Base-by-base conservation (phyloP, 2,113 vertebrate genomes). In the Gnathonemus echidnorhynchus region DNA sequence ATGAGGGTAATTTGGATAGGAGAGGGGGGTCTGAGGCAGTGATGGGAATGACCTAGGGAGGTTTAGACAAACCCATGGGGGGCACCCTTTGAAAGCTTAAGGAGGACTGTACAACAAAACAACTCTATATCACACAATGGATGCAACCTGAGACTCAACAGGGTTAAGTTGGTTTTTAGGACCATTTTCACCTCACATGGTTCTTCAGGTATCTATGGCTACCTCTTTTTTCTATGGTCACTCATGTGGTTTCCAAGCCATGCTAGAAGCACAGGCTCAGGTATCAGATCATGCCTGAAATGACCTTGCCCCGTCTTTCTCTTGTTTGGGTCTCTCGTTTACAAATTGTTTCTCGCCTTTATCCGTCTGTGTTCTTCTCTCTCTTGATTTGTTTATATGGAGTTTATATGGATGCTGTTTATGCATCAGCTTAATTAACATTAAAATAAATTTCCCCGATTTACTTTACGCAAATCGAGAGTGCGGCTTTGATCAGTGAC, bases 401-500 rank as follows among this genome's bases (percentile, higher is more conserved):
- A 56, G 15, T 24, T 89, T 84, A 80, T 88, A 62, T 62, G 87
- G 53, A 62, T 45, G 42, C 35, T 62, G 53, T 88, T 88, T 45
- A 89, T 62, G 10, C 52, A 27, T 58, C 53, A 58, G 21, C 48
- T 87, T 87, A 49, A 86, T 89, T 83, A 31, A 88, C 31, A 89
- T 84, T 53, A 89, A 56, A 84, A 56, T 84, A 45, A 45, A 39
- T 83, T 39, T 53, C 46, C 80, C 15, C 13, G 11, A 62, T 31
- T 89, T 62, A 21, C 80, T 53, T 11, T 62, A 48, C 31, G 52
- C 52, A 42, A n/a, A 89, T 48, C 13, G 17, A 42, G 52, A 48
- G 89, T 85, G 89, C 39, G 9, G 31, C 89, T 89, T 89, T 89
- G 52, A 89, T 89, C 77, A 27, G 21, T 21, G 53, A 88, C 45